Evolutionary conservation across 2,888 invertebrate species (phyloP), one percentile per base, ranked within the genome.

Genomic region (Seira ritae): DNA sequence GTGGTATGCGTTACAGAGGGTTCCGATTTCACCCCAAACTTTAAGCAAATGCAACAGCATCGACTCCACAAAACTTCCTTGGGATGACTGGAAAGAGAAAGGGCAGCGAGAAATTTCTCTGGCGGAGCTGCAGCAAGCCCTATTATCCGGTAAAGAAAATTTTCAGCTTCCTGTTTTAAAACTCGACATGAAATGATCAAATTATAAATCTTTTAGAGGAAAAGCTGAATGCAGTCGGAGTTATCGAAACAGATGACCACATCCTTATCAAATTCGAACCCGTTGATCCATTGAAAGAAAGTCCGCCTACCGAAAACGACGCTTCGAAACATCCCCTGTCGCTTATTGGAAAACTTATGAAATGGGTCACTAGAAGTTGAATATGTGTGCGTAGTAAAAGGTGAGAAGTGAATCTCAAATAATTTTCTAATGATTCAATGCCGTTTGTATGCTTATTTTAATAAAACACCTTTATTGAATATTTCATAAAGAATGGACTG

Each of bases 321-420:
- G 12, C 55, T 55, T 3, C 15, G 17, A n/a, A 12, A 55, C n/a
- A n/a, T n/a, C 55, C 55, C 55, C 55, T 55, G 12, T 55, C 55
- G n/a, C 15, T 55, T n/a, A n/a, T 55, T 3, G 55, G 55, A 8
- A 72, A 72, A 23, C 31, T 68, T 1, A 4, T 79, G 0, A 72
- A 65, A 15, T 79, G 72, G 79, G 67, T 79, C n/a, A 22, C 55
- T 8, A 55, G 79, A 6, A 46, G 20, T 8, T 76, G 12, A 55
- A 55, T 6, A 42, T n/a, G 55, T 3, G 31, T 31, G 31, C 31
- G n/a, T n/a, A n/a, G n/a, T 42, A 6, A 8, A 42, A 42, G 42
- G 42, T 42, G n/a, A n/a, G n/a, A n/a, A n/a, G n/a, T n/a, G n/a
- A n/a, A n/a, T 42, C 42, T 42, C 42, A 42, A 42, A 42, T 8